A percentile compares a stretch with the other conserved stretches of the same genome.
These are phyloP conservation scores for Cheilosia grossa DNA, from an alignment of 2,888 invertebrate species.

Conservation along the genomic window DNA sequence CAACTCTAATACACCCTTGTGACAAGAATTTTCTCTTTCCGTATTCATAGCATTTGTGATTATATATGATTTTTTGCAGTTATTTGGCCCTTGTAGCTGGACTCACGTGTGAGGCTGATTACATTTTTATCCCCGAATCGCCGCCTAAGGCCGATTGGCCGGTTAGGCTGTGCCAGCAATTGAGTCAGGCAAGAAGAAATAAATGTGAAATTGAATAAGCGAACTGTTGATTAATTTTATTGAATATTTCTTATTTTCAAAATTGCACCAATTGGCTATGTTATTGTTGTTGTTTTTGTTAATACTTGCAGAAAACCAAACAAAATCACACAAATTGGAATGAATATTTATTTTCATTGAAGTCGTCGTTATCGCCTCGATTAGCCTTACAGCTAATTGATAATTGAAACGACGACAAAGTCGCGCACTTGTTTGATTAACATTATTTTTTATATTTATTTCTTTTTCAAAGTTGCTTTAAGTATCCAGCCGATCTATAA, in stretches of 20 bases:
- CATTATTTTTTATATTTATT: conserved; percentile 62
- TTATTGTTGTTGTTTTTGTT: conserved; percentile 39
- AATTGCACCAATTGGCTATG: conserved; percentile 67
- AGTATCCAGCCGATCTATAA: conserved; percentile 25
- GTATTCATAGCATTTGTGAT: conserved; percentile 60
- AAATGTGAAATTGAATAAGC: conserved; percentile 64
- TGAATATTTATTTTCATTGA: conserved; percentile 38
- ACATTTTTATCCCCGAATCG: conserved; percentile 94
- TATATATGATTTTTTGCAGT: conserved; percentile 84
- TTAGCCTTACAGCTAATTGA: conserved; percentile 5
- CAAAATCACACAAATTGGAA: conserved; percentile 64
- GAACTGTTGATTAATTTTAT: conserved; percentile 20
- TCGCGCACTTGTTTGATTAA: conserved; percentile 63
- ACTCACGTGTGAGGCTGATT: conserved; percentile 93
- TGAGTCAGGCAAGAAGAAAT: conserved; percentile 86
- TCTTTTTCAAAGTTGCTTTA: conserved; percentile 54
- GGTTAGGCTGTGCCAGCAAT: conserved; percentile 89
- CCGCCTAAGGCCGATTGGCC: conserved; percentile 92
- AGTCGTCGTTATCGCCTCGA: conserved; percentile 25
- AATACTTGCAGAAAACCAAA: conserved; percentile 22
- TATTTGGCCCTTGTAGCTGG: conserved; percentile 94
- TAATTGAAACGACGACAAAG: conserved; percentile 17
- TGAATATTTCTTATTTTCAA: conserved; percentile 51
- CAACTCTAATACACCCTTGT: conserved; percentile 13
- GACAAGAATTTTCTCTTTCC: conserved; percentile 22